These are phyloP conservation scores for Drosophila pandora DNA, from an alignment of 1,140 invertebrate genomes.

Conservation along the genomic window DNA sequence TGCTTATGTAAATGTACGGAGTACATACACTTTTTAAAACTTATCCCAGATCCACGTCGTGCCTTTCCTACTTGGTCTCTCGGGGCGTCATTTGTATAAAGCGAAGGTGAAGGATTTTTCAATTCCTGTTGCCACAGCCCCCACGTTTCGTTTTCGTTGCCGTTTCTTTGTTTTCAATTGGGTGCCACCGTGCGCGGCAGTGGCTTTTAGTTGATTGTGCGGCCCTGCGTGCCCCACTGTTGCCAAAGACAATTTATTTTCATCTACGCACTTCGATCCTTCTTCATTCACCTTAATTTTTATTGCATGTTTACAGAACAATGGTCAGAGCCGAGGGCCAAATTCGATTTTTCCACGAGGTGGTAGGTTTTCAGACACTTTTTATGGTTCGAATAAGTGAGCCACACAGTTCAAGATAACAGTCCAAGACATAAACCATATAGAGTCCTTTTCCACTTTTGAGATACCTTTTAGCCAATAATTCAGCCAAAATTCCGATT, in stretches of 20 bases:
- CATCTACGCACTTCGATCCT: constrained; percentile 56
- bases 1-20: constrained; percentile 39
- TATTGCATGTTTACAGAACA: constrained; percentile 68
- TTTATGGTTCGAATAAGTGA: not conserved
- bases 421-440: too few relatives aligned
- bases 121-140: constrained; percentile 54
- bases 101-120: constrained; percentile 83
- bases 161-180: constrained; percentile 54
- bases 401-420: too few relatives aligned
- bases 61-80: constrained; percentile 58
- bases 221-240: constrained; percentile 17
- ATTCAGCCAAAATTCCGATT: too few relatives aligned
- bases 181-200: constrained; percentile 17
- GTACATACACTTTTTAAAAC: constrained; percentile 39
- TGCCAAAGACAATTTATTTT: constrained; percentile 59
- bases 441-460: too few relatives aligned
- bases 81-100: constrained; percentile 83
- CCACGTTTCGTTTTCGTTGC: constrained; percentile 2
- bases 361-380: not conserved
- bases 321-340: not conserved
- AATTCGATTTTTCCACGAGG: not conserved
- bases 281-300: constrained; percentile 66
- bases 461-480: too few relatives aligned
- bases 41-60: constrained; percentile 34
- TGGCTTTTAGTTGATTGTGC: constrained; percentile 6